These are phyloP conservation scores for Nesidiocoris tenuis DNA, from an alignment of 2,888 invertebrate species.

Conservation along the genomic window DNA sequence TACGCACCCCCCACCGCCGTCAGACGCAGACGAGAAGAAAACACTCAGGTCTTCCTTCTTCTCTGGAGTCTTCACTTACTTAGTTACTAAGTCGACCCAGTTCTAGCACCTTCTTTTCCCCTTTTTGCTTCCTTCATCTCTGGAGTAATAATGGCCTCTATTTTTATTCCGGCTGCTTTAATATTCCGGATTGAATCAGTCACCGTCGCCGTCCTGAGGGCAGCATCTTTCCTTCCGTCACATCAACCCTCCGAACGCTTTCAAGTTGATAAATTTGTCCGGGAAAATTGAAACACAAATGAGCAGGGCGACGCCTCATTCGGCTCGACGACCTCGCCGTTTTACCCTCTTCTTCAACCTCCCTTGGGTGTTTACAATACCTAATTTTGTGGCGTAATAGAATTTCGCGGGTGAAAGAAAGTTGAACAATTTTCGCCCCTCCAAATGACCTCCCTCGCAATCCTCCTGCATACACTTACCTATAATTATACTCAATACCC, in stretches of 20 bases:
- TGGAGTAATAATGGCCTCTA: constrained; percentile 17
- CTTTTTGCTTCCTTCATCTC: constrained; percentile 16
- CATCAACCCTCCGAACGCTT: background rate
- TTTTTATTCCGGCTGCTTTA: constrained; percentile 28
- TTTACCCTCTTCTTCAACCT: background rate
- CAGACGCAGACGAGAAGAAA: background rate
- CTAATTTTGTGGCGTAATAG: background rate
- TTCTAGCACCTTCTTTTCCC: background rate
- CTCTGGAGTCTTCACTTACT: background rate
- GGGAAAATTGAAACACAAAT: constrained; percentile 29
- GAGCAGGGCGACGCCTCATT: background rate
- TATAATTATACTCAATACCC: too few relatives aligned
- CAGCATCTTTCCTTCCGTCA: background rate
- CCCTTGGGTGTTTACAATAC: background rate
- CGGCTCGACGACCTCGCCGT: background rate
- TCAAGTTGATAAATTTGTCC: constrained; percentile 29
- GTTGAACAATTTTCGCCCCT: too few relatives aligned
- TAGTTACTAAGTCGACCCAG: constrained; percentile 4
- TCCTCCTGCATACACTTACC: too few relatives aligned
- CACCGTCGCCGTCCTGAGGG: constrained; percentile 10
- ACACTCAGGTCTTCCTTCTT: background rate
- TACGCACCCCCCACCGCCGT: background rate
- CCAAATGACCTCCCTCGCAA: too few relatives aligned
- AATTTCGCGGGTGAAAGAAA: background rate
- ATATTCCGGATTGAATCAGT: constrained; percentile 40